Conservation (phyloP, 2,113 vertebrate genomes). For the Gobius niger region DNA sequence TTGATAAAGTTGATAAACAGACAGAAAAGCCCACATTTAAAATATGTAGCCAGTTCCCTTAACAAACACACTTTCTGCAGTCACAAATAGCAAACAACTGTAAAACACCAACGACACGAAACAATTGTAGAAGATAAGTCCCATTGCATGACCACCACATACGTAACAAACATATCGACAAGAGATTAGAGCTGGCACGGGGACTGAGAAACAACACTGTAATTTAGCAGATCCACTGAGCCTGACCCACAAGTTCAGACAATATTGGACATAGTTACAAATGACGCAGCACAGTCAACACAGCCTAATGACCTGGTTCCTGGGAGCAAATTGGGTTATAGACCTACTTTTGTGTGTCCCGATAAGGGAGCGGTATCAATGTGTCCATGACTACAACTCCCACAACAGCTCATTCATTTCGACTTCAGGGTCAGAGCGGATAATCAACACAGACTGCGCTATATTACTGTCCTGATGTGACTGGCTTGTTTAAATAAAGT, state of each 20-base stretch:
- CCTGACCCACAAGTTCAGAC: not conserved
- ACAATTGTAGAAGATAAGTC: no score
- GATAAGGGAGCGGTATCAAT: slow-evolving; percentile 23
- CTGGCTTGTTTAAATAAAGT: slow-evolving; percentile 23
- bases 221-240: not conserved
- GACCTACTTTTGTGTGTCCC: slow-evolving; percentile 27
- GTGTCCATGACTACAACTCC: slow-evolving; percentile 35
- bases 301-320: slow-evolving; percentile 12
- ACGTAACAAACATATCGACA: no score
- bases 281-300: not conserved
- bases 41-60: no score
- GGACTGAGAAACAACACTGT: no score
- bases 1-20: no score
- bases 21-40: no score
- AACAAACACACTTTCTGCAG: no score
- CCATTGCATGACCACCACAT: no score
- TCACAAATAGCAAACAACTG: no score
- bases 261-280: not conserved
- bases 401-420: slow-evolving; percentile 36
- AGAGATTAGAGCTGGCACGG: no score
- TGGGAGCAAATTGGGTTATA: slow-evolving; percentile 31
- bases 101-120: no score
- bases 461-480: slow-evolving; percentile 25
- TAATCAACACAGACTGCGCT: slow-evolving; percentile 24
- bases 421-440: slow-evolving; percentile 13